A percentile compares a stretch with the other conserved stretches of the same genome.
Evolutionary conservation across 2,797 vertebrate species (phyloP).

Genomic region (Heterohyrax brucei): DNA sequence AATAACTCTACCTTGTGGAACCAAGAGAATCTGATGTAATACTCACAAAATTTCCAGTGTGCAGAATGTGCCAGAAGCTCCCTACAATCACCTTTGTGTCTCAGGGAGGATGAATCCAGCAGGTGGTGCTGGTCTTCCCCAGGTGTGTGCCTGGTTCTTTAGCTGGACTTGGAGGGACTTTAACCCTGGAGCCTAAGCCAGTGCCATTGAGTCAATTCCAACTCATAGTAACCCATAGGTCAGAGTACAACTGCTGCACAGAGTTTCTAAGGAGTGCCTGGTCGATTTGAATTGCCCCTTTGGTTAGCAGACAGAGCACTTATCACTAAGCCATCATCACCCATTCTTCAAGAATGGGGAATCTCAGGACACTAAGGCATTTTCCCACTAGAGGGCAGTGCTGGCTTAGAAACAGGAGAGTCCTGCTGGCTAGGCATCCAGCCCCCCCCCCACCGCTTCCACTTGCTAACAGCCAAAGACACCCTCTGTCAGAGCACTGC

Average conservation of each 20-base stretch:
- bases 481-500: rapidly evolving
- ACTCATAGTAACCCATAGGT: too few species aligned
- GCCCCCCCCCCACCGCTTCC: rapidly evolving
- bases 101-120: not conserved
- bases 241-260: too few species aligned
- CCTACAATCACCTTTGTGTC: not conserved
- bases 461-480: rapidly evolving
- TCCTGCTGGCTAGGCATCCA: rapidly evolving
- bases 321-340: too few species aligned
- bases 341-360: too few species aligned
- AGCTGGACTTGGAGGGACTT: not conserved
- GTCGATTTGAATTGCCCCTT: too few species aligned
- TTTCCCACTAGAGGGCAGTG: conserved; percentile 81
- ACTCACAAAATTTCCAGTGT: not conserved
- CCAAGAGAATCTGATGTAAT: rapidly evolving
- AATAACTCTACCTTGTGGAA: not conserved
- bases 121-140: not conserved
- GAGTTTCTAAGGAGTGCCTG: too few species aligned
- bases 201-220: too few species aligned
- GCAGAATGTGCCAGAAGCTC: rapidly evolving
- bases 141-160: not conserved
- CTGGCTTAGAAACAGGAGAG: not conserved
- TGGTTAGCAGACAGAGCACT: too few species aligned
- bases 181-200: not conserved
- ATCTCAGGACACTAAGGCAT: not conserved